Conservation (phyloP, 2,888 invertebrate genomes). For the Latrodectus elegans region DNA sequence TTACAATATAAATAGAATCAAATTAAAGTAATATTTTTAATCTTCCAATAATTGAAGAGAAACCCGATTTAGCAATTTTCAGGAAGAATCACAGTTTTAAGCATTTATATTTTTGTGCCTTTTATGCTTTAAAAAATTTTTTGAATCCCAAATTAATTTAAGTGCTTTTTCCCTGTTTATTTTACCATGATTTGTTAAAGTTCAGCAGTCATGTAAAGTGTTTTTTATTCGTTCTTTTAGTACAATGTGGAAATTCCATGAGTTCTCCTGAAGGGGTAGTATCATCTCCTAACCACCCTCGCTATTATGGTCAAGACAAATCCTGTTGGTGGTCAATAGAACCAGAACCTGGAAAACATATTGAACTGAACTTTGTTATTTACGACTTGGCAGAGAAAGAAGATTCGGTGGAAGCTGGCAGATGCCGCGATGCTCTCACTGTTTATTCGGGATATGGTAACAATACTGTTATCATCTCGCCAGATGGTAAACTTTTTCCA, state of each 20-base stretch:
- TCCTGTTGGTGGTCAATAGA: constrained; percentile 72
- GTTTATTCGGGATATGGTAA: constrained; percentile 67
- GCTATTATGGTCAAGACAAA: constrained; percentile 72
- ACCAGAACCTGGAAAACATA: constrained; percentile 71
- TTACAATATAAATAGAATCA: too few species aligned
- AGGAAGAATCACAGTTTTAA: too few species aligned
- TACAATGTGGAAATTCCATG: constrained; percentile 68
- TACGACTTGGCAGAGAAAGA: constrained; percentile 72
- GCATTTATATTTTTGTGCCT: too few species aligned
- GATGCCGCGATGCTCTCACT: constrained; percentile 70
- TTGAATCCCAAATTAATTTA: too few species aligned
- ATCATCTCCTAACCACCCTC: constrained; percentile 71
- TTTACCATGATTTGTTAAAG: too few species aligned
- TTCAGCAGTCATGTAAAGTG: background rate
- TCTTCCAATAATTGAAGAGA: too few species aligned
- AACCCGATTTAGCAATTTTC: too few species aligned
- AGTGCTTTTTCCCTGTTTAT: too few species aligned
- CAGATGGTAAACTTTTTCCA: constrained; percentile 71
- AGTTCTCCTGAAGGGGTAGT: constrained; percentile 67
- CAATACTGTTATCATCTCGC: constrained; percentile 68
- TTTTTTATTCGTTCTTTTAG: constrained; percentile 37
- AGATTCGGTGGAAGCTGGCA: constrained; percentile 58
- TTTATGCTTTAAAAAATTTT: too few species aligned
- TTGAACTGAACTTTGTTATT: constrained; percentile 71
- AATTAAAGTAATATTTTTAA: too few species aligned